Evolutionary conservation across 2,797 vertebrate genomes (phyloP), one percentile per base, ranked within the genome.

Genomic region (Odontamblyopus lacepedii): DNA sequence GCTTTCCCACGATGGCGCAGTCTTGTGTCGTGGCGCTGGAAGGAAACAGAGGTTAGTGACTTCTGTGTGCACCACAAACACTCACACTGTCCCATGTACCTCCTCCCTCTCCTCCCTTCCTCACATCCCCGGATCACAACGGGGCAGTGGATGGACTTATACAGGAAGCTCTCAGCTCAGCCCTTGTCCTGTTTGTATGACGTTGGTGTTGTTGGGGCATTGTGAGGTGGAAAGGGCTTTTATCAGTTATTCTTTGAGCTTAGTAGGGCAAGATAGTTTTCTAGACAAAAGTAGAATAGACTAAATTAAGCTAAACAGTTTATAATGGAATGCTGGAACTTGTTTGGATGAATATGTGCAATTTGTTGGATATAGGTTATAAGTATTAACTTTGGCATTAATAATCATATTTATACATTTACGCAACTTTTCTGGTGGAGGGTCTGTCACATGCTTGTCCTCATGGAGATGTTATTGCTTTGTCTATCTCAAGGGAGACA

Each of bases 81-180:
- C 73, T 69, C 75, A 62, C 61, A 59, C 71, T 60, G 69, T 48
- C 56, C 56, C 56, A 13, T 23, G 15, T 12, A 38, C 35, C 11
- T 7, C n/a, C 62, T 9, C 35, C 35, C 35, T 38, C 7, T 62
- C 55, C 32, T 50, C 67, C 66, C 63, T 63, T 69, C 64, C 67
- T 44, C 73, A 73, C 66, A 75, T 53, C 35, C 50, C 71, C 70
- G 66, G 71, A 78, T 77, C 60, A 74, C 74, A 81, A 83, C 84
- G 73, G 73, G 75, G 75, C 78, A 71, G 78, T 88, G 79, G 83
- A 93, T 89, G 80, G 89, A 84, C 79, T 81, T 71, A 87, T 88
- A 86, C 90, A 93, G 92, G 94, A 94, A 91, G 90, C 92, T 94
- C 92, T 94, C 92, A 89, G 89, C 91, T 87, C 80, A 89, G 88